Evolutionary conservation across 2,797 vertebrate genomes (phyloP).

Genomic region (Diplodus puntazzo): DNA sequence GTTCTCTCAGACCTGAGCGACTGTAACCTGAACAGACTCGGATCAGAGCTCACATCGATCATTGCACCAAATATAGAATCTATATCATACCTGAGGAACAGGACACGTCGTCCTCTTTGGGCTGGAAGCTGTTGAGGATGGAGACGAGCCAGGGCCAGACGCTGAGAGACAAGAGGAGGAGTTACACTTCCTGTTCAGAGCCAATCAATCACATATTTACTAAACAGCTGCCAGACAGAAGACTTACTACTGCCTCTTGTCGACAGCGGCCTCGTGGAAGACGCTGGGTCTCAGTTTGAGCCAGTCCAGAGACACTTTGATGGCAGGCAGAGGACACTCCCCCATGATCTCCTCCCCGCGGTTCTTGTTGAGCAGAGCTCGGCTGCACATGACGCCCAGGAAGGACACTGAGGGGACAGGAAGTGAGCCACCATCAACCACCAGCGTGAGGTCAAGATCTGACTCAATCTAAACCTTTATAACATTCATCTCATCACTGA

Average conservation of each 20-base stretch:
- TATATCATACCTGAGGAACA: constrained; percentile 86
- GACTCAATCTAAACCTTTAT: no score
- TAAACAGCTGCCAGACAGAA: no score
- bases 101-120: constrained; percentile 92
- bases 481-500: no score
- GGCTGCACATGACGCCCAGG: constrained; percentile 95
- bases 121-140: constrained; percentile 96
- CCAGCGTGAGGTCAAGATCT: no score
- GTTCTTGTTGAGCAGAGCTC: constrained; percentile 91
- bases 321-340: constrained; percentile 95
- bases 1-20: neutral
- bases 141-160: constrained; percentile 98
- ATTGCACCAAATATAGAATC: neutral
- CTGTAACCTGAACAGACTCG: neutral
- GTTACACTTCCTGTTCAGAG: neutral
- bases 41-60: neutral
- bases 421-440: neutral
- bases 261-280: constrained; percentile 91
- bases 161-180: constrained; percentile 77
- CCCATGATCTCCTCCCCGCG: constrained; percentile 89
- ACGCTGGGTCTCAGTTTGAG: constrained; percentile 91
- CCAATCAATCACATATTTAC: neutral
- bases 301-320: constrained; percentile 99
- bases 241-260: constrained; percentile 94
- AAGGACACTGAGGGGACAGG: constrained; percentile 90